phyloP scores from a whole-genome alignment of 2,888 invertebrate species.

The Stegana nigrithorax region DNA sequence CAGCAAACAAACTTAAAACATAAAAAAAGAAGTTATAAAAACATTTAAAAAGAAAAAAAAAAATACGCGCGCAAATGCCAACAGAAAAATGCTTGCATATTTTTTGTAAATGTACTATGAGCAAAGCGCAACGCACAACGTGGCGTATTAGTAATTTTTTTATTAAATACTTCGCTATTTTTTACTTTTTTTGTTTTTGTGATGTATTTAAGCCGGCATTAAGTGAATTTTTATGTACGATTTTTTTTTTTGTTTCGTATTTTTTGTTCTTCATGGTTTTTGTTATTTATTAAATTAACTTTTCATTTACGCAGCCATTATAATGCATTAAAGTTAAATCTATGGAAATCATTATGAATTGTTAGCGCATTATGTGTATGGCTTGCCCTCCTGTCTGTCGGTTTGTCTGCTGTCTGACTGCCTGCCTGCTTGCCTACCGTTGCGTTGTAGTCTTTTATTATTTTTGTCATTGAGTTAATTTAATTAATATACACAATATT shows the following conservation, averaged over 20 bases:
- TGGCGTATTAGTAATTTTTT: conserved; percentile 10
- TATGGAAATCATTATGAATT: background rate
- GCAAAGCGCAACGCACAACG: background rate
- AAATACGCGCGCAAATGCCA: too few relatives aligned
- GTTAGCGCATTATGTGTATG: background rate
- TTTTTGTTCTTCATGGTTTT: background rate
- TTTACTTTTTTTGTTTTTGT: background rate
- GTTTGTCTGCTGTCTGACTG: too few relatives aligned
- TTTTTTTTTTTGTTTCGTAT: background rate
- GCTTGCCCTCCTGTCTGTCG: background rate
- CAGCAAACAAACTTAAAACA: too few relatives aligned
- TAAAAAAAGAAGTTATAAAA: background rate
- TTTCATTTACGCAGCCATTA: conserved; percentile 15
- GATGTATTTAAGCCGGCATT: background rate
- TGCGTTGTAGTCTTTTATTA: background rate
- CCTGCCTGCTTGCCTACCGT: too few relatives aligned
- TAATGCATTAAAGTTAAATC: background rate
- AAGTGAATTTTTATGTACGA: background rate
- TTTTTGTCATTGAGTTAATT: conserved; percentile 8
- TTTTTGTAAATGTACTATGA: background rate
- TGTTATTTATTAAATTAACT: conserved; percentile 17
- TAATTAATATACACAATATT: conserved; percentile 2
- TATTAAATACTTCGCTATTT: conserved; percentile 5
- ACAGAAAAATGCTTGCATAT: too few relatives aligned
- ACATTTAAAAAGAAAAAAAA: background rate